A percentile compares a stretch with the other conserved stretches of the same genome.
These are phyloP conservation scores for Drosophila pruinosa DNA, from an alignment of 1,140 invertebrate species.

Conservation along the genomic window DNA sequence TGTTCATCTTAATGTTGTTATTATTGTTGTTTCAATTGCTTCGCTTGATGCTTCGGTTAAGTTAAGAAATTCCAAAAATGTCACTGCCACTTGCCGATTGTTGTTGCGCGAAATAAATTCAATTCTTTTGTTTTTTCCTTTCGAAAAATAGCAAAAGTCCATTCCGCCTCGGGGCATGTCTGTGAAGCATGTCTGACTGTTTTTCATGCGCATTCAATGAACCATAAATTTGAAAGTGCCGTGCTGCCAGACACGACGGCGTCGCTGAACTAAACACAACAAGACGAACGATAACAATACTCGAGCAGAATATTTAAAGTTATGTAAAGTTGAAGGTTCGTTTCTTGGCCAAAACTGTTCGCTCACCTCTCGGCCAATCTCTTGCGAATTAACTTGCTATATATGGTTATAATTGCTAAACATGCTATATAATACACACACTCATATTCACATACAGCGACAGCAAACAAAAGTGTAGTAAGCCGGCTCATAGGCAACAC, in stretches of 20 bases:
- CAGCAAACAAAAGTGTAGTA: constrained; percentile 9
- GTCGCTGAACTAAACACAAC: constrained; percentile 34
- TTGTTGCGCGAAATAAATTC: constrained; percentile 57
- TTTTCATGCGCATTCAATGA: constrained; percentile 79
- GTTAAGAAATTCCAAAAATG: constrained; percentile 54
- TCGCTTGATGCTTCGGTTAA: constrained; percentile 42
- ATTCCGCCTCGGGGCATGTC: neutral
- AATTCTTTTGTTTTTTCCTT: constrained; percentile 63
- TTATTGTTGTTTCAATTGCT: constrained; percentile 27
- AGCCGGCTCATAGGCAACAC: constrained; percentile 41
- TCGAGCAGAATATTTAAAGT: constrained; percentile 51
- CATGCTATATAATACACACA: constrained; percentile 8
- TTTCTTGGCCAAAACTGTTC: constrained; percentile 38
- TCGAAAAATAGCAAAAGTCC: constrained; percentile 37
- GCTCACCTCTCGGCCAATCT: constrained; percentile 44
- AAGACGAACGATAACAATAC: constrained; percentile 2
- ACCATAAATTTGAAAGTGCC: constrained; percentile 80
- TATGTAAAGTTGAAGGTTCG: constrained; percentile 38
- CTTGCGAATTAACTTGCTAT: constrained; percentile 9
- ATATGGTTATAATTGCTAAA: constrained; percentile 50
- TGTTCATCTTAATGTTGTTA: constrained; percentile 11
- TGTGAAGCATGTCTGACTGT: constrained; percentile 50
- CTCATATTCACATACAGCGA: constrained; percentile 9
- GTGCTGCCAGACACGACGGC: constrained; percentile 66
- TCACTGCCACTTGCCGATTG: constrained; percentile 30